These are phyloP conservation scores for Tokudaia tokunoshimensis DNA, from an alignment of 2,797 vertebrate species.

Conservation along the genomic window DNA sequence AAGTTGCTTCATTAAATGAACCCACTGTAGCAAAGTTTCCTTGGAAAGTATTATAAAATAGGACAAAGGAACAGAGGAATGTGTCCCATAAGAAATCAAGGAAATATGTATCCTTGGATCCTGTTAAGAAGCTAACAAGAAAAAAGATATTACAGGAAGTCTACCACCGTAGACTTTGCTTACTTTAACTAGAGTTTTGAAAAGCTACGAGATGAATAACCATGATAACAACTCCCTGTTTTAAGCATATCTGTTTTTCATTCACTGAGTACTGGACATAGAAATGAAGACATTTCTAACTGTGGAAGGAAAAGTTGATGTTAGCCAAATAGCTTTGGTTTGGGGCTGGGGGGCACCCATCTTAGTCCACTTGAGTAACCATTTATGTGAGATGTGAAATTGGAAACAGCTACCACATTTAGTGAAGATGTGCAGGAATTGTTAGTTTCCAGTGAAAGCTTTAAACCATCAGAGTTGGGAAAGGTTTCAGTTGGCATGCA, in stretches of 20 bases:
- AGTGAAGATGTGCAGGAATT: neutral
- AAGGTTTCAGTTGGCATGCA: neutral
- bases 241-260: slow-evolving; percentile 40
- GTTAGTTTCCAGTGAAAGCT: neutral
- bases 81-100: neutral
- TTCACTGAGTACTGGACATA: neutral
- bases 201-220: neutral
- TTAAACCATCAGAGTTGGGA: slow-evolving; percentile 29
- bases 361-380: neutral
- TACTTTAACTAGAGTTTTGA: neutral
- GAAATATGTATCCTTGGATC: neutral
- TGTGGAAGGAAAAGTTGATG: neutral
- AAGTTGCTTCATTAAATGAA: slow-evolving; percentile 3
- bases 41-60: neutral
- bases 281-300: neutral
- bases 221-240: neutral
- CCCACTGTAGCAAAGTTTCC: neutral
- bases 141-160: slow-evolving; percentile 19
- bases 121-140: neutral
- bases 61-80: neutral
- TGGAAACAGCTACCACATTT: slow-evolving; percentile 2
- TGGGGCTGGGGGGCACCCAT: neutral
- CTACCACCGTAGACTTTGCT: neutral
- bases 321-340: slow-evolving; percentile 64
- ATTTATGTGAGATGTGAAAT: slow-evolving; percentile 26